Evolutionary conservation across 2,113 vertebrate species (phyloP).

Genomic region (Rissa tridactyla): DNA sequence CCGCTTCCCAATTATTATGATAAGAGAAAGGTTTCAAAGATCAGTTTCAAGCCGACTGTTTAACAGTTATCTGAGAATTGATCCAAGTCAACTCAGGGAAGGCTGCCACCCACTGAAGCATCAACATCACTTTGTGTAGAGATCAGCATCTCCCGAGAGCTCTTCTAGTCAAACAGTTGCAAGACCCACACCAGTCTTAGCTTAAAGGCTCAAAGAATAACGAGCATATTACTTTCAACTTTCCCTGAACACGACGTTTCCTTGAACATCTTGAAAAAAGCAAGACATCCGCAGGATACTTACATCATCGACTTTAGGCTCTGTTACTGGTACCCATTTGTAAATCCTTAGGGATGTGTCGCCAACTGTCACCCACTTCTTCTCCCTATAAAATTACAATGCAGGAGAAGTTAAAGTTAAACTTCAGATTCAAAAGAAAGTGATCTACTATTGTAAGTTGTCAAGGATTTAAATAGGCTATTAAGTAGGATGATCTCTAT

Average conservation of each 20-base stretch:
- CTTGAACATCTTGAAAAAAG: background rate
- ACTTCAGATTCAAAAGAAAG: background rate
- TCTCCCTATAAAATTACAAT: conserved; percentile 85
- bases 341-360: conserved; percentile 97
- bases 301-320: conserved; percentile 95
- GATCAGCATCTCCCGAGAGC: background rate
- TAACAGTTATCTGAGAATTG: background rate
- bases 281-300: conserved; percentile 70
- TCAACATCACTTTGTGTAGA: background rate
- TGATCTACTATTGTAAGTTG: conserved; percentile 28
- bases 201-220: background rate
- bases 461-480: conserved; percentile 53
- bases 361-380: conserved; percentile 98
- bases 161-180: background rate
- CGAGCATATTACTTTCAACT: background rate
- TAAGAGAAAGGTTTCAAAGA: background rate
- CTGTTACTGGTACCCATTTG: conserved; percentile 98
- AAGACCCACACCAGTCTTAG: background rate
- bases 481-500: conserved; percentile 52
- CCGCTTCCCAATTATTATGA: background rate
- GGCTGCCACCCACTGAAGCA: background rate
- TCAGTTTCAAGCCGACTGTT: background rate
- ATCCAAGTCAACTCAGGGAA: background rate
- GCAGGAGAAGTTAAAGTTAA: conserved; percentile 46
- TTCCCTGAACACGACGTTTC: background rate